These are phyloP conservation scores for Nilaparvata lugens DNA, from an alignment of 1,140 invertebrate species.

Conservation along the genomic window DNA sequence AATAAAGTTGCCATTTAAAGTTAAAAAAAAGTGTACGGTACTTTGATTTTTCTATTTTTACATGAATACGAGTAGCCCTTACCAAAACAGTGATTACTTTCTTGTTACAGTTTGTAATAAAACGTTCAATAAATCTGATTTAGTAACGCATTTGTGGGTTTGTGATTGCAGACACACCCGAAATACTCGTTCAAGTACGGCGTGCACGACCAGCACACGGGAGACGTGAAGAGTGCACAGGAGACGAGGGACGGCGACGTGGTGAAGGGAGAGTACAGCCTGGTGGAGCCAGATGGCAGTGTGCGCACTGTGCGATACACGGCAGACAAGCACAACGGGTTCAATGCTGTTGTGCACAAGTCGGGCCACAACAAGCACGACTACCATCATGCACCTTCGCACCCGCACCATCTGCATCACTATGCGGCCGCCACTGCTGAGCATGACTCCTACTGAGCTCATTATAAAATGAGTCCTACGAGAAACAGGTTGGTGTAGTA, in stretches of 20 bases:
- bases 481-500: too few species aligned
- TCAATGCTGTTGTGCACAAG: conserved; percentile 48
- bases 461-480: too few species aligned
- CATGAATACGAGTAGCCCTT: too few species aligned
- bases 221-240: conserved; percentile 43
- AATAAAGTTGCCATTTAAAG: too few species aligned
- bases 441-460: too few species aligned
- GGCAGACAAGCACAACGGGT: conserved; percentile 48
- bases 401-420: too few species aligned
- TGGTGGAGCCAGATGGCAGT: conserved; percentile 50
- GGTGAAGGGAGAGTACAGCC: conserved; percentile 43
- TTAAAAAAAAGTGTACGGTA: not conserved
- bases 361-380: conserved; percentile 40
- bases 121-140: too few species aligned
- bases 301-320: conserved; percentile 49
- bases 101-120: conserved; percentile 4
- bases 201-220: conserved; percentile 42
- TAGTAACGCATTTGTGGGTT: too few species aligned
- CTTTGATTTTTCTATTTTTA: not conserved
- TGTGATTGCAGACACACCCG: conserved; percentile 39
- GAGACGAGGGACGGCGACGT: conserved; percentile 44
- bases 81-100: too few species aligned
- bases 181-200: conserved; percentile 45
- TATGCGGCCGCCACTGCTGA: too few species aligned
- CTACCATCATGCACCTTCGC: conserved; percentile 24